Evolutionary conservation across 2,888 invertebrate genomes (phyloP).

Genomic region (Invenusta paracnida): DNA sequence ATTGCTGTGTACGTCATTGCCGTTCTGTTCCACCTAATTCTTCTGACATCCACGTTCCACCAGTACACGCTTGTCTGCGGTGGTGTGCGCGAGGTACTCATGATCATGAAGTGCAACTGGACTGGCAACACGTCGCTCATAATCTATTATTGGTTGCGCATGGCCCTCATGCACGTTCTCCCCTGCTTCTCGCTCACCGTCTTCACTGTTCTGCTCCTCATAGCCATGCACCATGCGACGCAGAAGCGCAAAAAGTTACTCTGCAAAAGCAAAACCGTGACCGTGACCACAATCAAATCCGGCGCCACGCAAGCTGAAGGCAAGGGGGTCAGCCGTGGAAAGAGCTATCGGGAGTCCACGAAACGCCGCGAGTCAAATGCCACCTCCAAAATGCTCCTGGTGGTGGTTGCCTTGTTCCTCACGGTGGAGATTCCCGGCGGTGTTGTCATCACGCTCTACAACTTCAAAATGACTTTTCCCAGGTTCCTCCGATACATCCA

Average conservation of each 20-base stretch:
- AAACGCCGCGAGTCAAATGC: slow-evolving; percentile 50
- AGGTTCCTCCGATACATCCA: not conserved
- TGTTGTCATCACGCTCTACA: slow-evolving; percentile 51
- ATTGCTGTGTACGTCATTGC: slow-evolving; percentile 24
- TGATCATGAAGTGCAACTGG: slow-evolving; percentile 30
- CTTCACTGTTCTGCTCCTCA: slow-evolving; percentile 78
- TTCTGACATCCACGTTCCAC: slow-evolving; percentile 32
- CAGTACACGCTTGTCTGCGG: not conserved
- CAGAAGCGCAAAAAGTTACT: slow-evolving; percentile 69
- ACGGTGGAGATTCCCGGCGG: slow-evolving; percentile 62
- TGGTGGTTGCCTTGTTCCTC: slow-evolving; percentile 63
- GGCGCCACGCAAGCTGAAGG: too few relatives aligned
- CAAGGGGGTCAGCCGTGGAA: slow-evolving; percentile 50
- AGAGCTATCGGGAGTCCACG: slow-evolving; percentile 52
- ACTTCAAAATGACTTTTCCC: not conserved
- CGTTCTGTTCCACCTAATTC: slow-evolving; percentile 24
- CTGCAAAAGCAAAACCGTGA: slow-evolving; percentile 64
- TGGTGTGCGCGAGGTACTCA: not conserved
- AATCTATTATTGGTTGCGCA: slow-evolving; percentile 80
- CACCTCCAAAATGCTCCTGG: slow-evolving; percentile 61
- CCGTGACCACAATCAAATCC: not conserved
- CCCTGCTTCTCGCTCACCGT: slow-evolving; percentile 83
- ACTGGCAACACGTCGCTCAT: slow-evolving; percentile 53
- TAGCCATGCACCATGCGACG: slow-evolving; percentile 78
- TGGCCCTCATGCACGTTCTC: slow-evolving; percentile 81